These are phyloP conservation scores for Pyrocephalus nanus DNA, from an alignment of 2,797 vertebrate species.

Conservation along the genomic window DNA sequence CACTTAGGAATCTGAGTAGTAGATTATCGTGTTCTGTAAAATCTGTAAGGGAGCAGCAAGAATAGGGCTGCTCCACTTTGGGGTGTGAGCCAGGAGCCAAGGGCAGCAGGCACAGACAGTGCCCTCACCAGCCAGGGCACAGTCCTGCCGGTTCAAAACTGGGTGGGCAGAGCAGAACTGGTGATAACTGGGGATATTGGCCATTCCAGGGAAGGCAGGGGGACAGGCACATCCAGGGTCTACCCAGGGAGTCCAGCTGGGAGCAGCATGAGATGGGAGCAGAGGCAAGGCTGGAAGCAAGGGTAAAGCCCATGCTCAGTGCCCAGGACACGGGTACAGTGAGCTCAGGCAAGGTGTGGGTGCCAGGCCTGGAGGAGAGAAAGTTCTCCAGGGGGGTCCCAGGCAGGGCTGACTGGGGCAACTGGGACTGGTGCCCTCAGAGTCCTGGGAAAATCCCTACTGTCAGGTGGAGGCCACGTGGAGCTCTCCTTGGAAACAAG, in stretches of 20 bases:
- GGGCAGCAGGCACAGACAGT: background rate
- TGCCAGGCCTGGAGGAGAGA: background rate
- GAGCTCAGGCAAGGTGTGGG: background rate
- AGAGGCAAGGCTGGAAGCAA: background rate
- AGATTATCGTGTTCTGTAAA: background rate
- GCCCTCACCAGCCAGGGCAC: background rate
- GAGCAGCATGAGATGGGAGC: background rate
- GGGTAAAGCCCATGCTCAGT: background rate
- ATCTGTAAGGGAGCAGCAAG: background rate
- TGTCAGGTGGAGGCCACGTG: background rate
- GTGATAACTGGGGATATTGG: accelerated
- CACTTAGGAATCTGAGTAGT: background rate
- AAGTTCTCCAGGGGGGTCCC: background rate
- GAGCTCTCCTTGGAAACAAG: background rate
- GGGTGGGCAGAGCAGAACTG: background rate
- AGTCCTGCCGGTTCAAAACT: background rate
- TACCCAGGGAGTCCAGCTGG: background rate
- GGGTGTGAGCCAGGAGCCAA: background rate
- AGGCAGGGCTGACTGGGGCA: background rate
- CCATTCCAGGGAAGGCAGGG: background rate
- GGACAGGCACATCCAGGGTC: background rate
- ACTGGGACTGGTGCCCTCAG: background rate
- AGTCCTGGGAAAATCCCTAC: background rate
- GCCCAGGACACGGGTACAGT: background rate
- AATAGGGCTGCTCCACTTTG: background rate